phyloP scores from a whole-genome alignment of 92 coral and sea anemone genomes.

The Micromussa lordhowensis region DNA sequence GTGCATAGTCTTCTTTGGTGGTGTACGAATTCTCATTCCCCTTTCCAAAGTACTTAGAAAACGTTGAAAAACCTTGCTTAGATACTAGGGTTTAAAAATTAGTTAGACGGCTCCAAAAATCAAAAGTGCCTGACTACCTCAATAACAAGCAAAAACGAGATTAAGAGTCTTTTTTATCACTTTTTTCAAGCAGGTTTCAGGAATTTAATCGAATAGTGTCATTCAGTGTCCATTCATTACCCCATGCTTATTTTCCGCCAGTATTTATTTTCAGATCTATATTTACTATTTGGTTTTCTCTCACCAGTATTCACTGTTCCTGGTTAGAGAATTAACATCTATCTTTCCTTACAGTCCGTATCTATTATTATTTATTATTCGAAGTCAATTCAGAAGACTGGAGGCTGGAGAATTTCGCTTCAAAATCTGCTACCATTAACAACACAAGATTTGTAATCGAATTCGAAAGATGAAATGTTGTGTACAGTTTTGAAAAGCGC shows the following conservation, averaged over 20 bases:
- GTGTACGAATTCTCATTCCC: background rate
- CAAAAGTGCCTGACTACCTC: background rate
- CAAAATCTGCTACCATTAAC: background rate
- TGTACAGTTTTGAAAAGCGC: background rate
- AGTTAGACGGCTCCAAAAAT: background rate
- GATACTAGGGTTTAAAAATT: background rate
- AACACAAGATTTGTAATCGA: background rate
- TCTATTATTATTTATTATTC: background rate
- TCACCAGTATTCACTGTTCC: background rate
- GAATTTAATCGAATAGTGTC: background rate
- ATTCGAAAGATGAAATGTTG: background rate
- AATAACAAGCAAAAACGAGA: background rate
- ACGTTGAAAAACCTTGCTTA: background rate
- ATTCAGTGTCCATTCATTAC: background rate
- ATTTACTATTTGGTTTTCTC: background rate
- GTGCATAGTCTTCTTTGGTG: background rate
- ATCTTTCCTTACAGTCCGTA: background rate
- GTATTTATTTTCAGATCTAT: background rate
- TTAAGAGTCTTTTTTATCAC: background rate
- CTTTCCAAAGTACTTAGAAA: background rate
- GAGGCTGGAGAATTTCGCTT: background rate
- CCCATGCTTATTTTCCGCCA: background rate
- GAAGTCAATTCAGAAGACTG: background rate
- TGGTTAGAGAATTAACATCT: background rate
- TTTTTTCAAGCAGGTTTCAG: background rate